Base-by-base conservation (phyloP, 2,113 vertebrate species). In the Ranitomeya variabilis region DNA sequence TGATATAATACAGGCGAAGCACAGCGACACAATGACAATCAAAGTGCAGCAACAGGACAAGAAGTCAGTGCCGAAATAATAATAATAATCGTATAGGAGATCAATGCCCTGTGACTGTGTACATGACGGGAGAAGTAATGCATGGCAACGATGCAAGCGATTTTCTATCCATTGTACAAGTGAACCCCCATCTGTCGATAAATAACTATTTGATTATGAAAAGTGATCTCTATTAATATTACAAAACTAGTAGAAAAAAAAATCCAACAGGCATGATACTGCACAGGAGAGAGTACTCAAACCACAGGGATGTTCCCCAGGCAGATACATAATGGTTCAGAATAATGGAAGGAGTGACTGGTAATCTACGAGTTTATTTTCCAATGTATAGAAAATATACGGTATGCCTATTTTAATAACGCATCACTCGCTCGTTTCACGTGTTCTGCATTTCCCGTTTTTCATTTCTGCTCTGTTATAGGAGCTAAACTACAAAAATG, bases 1-100 rank as follows among this genome's bases (percentile, higher is more conserved):
- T 26, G 13, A 71, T 55, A 84, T 84, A 71, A 84, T 84, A 69
- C 18, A 69, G 71, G 82, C 55, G 55, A 84, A 84, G 45, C 21
- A 84, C 82, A 26, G 45, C 21, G 71, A 84, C 45, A 84, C 64
- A 84, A 84, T 69, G 82, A 71, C 21, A 84, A 84, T 84, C 64
- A 45, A 84, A 84, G 64, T 55, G 82, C 45, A 69, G 64, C n/a
- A 69, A 69, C 10, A 71, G 82, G 69, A 69, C 66, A 84, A 54
- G n/a, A 69, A 69, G 82, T 69, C n/a, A 52, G 13, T 55, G 69
- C 45, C 54, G 82, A 21, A 54, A 71, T 71, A 71, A 84, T 83
- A 83, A 51, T 67, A 64, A 54, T 83, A 69, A 83, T 69, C 62
- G 26, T 52, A 69, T 83, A 21, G 54, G 12, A 64, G 64, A 83